phyloP scores from a whole-genome alignment of 2,888 invertebrate species.

The Zygogramma bicolorata region DNA sequence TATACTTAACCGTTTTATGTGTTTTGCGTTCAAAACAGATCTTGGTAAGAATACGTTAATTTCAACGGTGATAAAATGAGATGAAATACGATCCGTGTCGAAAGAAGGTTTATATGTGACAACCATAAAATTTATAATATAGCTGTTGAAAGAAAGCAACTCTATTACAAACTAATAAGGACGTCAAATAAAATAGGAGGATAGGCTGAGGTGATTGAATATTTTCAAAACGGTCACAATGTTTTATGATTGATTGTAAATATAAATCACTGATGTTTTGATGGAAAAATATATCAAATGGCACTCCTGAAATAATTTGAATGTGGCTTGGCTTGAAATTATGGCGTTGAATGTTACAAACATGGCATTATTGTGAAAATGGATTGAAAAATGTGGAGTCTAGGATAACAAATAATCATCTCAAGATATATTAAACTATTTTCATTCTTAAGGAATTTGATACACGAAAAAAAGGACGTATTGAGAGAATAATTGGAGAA shows the following conservation, averaged over 20 bases:
- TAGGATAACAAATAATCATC: too few species aligned
- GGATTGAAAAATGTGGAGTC: too few species aligned
- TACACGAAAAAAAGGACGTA: too few species aligned
- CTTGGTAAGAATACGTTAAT: slow-evolving; percentile 46
- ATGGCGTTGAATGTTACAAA: too few species aligned
- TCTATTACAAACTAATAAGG: slow-evolving; percentile 21
- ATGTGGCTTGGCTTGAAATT: not conserved
- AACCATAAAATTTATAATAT: slow-evolving; percentile 48
- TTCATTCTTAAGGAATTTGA: too few species aligned
- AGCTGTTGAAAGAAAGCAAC: slow-evolving; percentile 27
- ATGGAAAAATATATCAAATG: too few species aligned
- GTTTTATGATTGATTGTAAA: not conserved
- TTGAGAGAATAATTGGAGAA: too few species aligned
- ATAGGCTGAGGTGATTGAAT: not conserved
- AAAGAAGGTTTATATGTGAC: slow-evolving; percentile 33
- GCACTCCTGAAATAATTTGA: not conserved
- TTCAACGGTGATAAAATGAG: slow-evolving; percentile 45
- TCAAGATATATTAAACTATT: too few species aligned
- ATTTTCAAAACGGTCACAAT: not conserved
- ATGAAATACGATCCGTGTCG: slow-evolving; percentile 38
- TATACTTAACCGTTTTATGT: slow-evolving; percentile 46
- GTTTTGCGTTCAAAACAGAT: slow-evolving; percentile 37
- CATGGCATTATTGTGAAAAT: too few species aligned
- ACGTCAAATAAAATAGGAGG: slow-evolving; percentile 17
- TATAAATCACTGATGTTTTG: not conserved